Base-by-base conservation (phyloP, 2,113 vertebrate species). In the Seriola rivoliana region DNA sequence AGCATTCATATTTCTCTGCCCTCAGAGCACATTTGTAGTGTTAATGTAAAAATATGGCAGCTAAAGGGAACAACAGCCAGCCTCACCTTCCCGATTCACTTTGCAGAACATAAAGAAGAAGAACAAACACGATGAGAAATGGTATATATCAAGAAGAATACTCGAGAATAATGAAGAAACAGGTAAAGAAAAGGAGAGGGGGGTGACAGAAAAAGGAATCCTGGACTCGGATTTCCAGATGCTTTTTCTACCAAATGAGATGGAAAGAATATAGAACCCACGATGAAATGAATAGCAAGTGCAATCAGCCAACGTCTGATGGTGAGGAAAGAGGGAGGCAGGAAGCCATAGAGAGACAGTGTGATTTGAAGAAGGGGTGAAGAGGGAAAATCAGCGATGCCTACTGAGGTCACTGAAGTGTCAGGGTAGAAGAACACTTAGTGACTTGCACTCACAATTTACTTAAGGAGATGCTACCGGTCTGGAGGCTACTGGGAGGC, bases 391-490 rank as follows among this genome's bases (percentile, higher is more conserved):
- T 81, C 76, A 81, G 55, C 19, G 23, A 74, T 77, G 80, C 82
- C 83, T 71, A 29, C 69, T 23, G 65, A 87, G 92, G 87, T 94
- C 91, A 90, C 69, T 29, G 67, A 58, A 5, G 80, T 91, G 83
- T 91, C 75, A 75, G 72, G 72, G 75, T 73, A 73, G 92, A 83
- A 58, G 85, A 93, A 87, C 85, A 89, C 87, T 80, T 67, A 48
- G 87, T 85, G 89, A 91, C 89, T 90, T 54, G 64, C 82, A 74
- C 88, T 88, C 75, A 71, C 82, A 90, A 91, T 93, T 93, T 93
- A 85, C 91, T 91, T 93, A 93, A 94, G 89, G 84, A 92, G 84
- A 91, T 90, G 82, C 90, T 92, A 91, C 88, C 48, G 36, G 81
- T 86, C 81, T 85, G 71, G 82, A 81, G 84, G 90, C 87, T 87